These are phyloP conservation scores for Drosophila setifemur DNA, from an alignment of 1,140 invertebrate species.

Conservation along the genomic window DNA sequence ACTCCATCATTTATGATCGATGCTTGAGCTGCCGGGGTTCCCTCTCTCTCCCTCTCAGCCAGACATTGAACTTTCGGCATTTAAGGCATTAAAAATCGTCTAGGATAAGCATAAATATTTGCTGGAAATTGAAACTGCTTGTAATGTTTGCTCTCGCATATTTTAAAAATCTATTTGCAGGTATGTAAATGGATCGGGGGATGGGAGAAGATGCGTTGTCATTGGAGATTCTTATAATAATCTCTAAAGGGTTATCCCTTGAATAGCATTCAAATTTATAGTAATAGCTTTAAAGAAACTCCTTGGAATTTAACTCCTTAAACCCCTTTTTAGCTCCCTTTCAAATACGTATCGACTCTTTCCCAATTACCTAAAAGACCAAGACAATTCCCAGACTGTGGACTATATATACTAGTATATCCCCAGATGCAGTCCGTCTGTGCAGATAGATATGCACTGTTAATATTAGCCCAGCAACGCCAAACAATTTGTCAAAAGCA, in stretches of 20 bases:
- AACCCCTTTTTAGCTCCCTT: not conserved
- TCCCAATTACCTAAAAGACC: conserved; percentile 7
- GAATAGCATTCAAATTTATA: too few species aligned
- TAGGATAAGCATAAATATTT: conserved; percentile 12
- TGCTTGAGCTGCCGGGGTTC: conserved; percentile 25
- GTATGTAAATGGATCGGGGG: conserved; percentile 33
- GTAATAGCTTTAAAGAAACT: too few species aligned
- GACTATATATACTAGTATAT: not conserved
- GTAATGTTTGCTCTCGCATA: too few species aligned
- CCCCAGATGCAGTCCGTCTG: conserved; percentile 19
- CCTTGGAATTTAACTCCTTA: too few species aligned
- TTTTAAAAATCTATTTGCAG: conserved; percentile 27
- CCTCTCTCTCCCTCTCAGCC: not conserved
- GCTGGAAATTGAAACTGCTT: conserved; percentile 24
- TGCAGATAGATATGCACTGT: conserved; percentile 28
- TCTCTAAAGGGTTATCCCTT: too few species aligned
- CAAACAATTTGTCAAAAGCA: conserved; percentile 54
- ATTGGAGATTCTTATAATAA: too few species aligned
- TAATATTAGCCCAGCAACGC: conserved; percentile 29
- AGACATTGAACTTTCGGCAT: conserved; percentile 15
- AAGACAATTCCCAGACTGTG: conserved; percentile 11
- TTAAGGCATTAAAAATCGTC: conserved; percentile 28
- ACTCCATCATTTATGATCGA: conserved; percentile 75
- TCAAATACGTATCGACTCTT: not conserved
- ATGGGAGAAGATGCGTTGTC: too few species aligned